Conservation (phyloP, 2,797 vertebrate species). For the Spea hammondii region DNA sequence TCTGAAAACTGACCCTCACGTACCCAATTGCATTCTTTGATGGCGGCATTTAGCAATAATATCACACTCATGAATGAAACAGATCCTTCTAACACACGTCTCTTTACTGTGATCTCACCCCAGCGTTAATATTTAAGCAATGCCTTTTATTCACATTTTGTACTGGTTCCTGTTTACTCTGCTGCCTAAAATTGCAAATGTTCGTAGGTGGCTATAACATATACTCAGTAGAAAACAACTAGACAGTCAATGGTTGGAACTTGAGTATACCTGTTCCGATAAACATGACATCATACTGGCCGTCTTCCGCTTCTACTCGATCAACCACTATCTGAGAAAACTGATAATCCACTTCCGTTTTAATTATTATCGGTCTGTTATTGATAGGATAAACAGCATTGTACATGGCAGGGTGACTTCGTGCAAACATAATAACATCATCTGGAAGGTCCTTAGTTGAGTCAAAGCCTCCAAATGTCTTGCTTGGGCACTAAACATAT, state of each 20-base stretch:
- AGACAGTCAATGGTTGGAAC: neutral
- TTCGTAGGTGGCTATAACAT: neutral
- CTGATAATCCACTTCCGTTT: constrained; percentile 95
- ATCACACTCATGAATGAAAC: constrained; percentile 52
- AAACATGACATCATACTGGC: constrained; percentile 97
- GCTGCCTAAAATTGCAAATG: constrained; percentile 5
- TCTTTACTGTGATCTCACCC: constrained; percentile 44
- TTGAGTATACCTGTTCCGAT: constrained; percentile 87
- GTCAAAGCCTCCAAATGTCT: constrained; percentile 96
- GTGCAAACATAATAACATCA: constrained; percentile 94
- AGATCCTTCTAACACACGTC: constrained; percentile 49
- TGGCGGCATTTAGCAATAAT: constrained; percentile 54
- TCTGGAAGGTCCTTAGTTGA: constrained; percentile 97
- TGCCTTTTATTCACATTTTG: constrained; percentile 44
- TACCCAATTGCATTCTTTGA: constrained; percentile 56
- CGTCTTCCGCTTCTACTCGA: constrained; percentile 94
- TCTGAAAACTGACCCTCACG: constrained; percentile 61
- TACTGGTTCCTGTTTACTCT: constrained; percentile 8
- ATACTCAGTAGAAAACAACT: constrained; percentile 6
- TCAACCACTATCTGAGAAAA: constrained; percentile 97
- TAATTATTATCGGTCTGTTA: constrained; percentile 90
- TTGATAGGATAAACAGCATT: constrained; percentile 91
- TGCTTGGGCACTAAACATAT: constrained; percentile 87
- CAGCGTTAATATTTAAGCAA: constrained; percentile 47
- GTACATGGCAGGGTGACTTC: constrained; percentile 97